These are phyloP conservation scores for Chaenodraco wilsoni DNA, from an alignment of 2,797 vertebrate species.

Conservation along the genomic window DNA sequence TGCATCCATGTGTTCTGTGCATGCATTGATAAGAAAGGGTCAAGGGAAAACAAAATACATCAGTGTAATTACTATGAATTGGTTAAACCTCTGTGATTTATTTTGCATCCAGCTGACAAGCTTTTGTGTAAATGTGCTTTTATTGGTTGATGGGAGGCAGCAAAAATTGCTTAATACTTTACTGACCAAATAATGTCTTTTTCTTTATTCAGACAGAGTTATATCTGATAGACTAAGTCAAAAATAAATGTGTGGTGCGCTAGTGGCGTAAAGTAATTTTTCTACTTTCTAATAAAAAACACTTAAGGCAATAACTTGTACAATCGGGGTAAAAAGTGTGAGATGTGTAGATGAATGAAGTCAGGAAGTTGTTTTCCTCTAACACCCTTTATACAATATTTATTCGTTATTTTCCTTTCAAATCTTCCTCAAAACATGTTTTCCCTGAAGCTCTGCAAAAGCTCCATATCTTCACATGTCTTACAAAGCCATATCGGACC, in stretches of 20 bases:
- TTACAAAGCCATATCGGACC: not conserved
- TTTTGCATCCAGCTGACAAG: slow-evolving; percentile 39
- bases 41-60: not conserved
- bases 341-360: not conserved
- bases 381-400: not conserved
- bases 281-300: not conserved
- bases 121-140: not conserved
- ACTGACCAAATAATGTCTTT: too few relatives aligned
- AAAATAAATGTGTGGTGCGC: not conserved
- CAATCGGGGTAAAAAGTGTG: not conserved
- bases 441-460: not conserved
- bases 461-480: not conserved
- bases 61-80: not conserved
- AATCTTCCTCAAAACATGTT: not conserved
- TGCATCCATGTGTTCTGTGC: not conserved
- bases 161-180: not conserved
- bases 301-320: not conserved
- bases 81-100: not conserved
- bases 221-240: not conserved
- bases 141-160: not conserved
- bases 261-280: not conserved
- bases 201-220: not conserved
- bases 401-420: not conserved
- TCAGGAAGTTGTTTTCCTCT: not conserved
- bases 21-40: not conserved